Evolutionary conservation across 2,888 invertebrate genomes (phyloP), one percentile per base, ranked within the genome.

Genomic region (Celastrina argiolus): DNA sequence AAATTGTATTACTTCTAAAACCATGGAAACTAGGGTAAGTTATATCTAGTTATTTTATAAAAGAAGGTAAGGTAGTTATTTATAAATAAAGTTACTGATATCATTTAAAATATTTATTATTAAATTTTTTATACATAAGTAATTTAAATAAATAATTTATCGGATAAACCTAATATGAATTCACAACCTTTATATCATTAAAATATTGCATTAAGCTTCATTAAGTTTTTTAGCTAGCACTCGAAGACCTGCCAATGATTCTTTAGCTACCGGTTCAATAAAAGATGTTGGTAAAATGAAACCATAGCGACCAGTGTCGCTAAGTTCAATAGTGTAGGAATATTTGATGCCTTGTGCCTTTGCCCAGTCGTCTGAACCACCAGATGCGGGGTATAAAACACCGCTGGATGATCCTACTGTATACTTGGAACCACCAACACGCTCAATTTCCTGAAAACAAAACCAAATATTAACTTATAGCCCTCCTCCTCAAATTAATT

Each of bases 301-400:
- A 2, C 98, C 98, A 79, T 95, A 94, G 67, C 93, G 92, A 0
- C 97, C 97, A 0, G 93, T 95, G 82, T 98, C 98, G 65, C 97
- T 93, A 66, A 98, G 92, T 88, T 98, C 98, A 67, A 98, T 92
- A 0, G 98, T 98, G 85, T 96, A 98, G 1, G 97, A 87, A 81
- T 97, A 98, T 81, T 97, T 97, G 71, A 98, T 94, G 8, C 94
- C 94, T 51, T 93, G 90, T 0, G 96, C 96, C 83, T 98, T 97
- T 7, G 97, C 98, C 97, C 97, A 98, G 82, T 98, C 98, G 76
- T 97, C 96, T 0, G 96, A 95, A 14, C 96, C 96, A 1, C 97
- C 97, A 36, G 95, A 88, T 2, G 96, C 96, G 0, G 97, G 94
- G 81, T 97, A 97, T 1, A 97, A 87, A 0, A 95, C 93, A n/a